Evolutionary conservation across 2,797 vertebrate genomes (phyloP).

Genomic region (Decapterus maruadsi): DNA sequence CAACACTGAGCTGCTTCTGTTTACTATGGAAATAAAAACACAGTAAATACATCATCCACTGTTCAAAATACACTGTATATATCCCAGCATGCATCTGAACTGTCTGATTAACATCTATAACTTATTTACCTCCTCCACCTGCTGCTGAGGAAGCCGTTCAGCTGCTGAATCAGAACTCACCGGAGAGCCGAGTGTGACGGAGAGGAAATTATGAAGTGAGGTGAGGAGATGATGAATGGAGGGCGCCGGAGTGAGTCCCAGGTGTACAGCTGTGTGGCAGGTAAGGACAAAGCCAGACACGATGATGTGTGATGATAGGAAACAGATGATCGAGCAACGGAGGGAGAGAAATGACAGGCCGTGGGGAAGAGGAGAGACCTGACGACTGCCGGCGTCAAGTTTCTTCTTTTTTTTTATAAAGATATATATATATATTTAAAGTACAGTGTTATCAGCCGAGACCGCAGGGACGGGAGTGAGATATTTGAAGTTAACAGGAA

Average conservation of each 20-base stretch:
- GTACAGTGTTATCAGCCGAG: constrained; percentile 38
- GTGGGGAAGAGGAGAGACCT: not conserved
- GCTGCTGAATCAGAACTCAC: constrained; percentile 24
- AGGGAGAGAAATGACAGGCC: constrained; percentile 35
- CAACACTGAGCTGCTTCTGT: no score
- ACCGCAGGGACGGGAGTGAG: constrained; percentile 26
- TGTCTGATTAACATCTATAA: not conserved
- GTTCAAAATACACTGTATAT: not conserved
- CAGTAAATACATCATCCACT: not conserved
- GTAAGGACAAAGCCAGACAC: constrained; percentile 60
- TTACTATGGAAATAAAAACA: no score
- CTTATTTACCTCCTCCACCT: not conserved
- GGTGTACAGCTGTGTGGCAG: constrained; percentile 61
- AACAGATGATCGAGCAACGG: constrained; percentile 51
- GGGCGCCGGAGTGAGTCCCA: constrained; percentile 54
- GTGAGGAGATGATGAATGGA: constrained; percentile 67
- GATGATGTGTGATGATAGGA: constrained; percentile 71
- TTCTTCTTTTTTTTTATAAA: not conserved
- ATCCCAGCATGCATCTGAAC: not conserved
- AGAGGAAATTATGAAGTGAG: constrained; percentile 56
- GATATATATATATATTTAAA: constrained; percentile 7
- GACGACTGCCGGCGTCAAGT: constrained; percentile 10
- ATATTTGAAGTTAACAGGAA: not conserved
- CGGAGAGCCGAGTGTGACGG: constrained; percentile 25
- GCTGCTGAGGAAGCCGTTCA: not conserved